Base-by-base conservation (phyloP, 2,888 invertebrate genomes). In the Caenorhabditis sp. region DNA sequence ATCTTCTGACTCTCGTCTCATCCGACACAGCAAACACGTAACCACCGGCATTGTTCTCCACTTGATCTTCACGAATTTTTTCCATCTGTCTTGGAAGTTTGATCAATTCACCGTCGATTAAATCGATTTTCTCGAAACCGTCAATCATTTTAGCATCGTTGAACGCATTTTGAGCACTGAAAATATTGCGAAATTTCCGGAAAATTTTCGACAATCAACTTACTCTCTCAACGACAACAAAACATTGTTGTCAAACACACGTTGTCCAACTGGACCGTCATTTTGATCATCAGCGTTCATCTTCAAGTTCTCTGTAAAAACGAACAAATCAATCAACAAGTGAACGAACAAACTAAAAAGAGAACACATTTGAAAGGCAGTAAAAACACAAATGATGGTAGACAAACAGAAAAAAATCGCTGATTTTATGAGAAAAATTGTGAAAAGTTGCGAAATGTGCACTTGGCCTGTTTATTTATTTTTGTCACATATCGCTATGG, bases 21-120 rank as follows among this genome's bases (percentile, higher is more conserved):
- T 88, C 88, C 61, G 83, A 81, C 4, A 89, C 86, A 31, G 76
- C 62, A 79, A 86, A 89, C 3, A 85, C 86, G 70, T 71, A 89
- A 8, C 88, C 89, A 6, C 86, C 87, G 14, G 84, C 84, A 54
- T 74, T 79, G 69, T 87, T 87, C 51, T 58, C 12, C 6, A 87
- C 82, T 73, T 84, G 79, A 54, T 81, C 84, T 3, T 79, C 78
- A 57, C 78, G 77, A 26, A 76, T 66, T 58, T 81, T 59, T 21
- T 66, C 63, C 84, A 82, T 81, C 65, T 84, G 84, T 27, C 82
- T 73, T 4, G 79, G 76, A 19, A 58, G 19, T 43, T 57, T 58
- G 14, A 62, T 5, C 37, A 71, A 19, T 23, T 59, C 55, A 4
- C 65, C 62, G 6, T 75, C 75, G 1, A 59, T 36, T 0, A 63